Evolutionary conservation across 2,888 invertebrate genomes (phyloP).

Genomic region (Steinernema carpocapsae): DNA sequence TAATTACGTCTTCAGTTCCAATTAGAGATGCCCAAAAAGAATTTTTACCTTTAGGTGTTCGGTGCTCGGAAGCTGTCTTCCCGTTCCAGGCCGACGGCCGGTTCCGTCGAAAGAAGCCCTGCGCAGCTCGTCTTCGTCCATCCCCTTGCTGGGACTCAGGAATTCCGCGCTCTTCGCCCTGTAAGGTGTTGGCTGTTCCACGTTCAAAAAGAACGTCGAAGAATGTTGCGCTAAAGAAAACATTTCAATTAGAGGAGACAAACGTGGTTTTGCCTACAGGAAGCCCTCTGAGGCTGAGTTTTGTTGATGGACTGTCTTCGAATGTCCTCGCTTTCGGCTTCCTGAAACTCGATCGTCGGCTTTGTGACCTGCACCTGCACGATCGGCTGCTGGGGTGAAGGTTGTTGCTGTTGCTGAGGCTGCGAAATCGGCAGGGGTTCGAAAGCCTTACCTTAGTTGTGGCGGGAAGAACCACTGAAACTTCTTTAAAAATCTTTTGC

Average conservation of each 20-base stretch:
- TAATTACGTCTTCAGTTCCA: too few species aligned
- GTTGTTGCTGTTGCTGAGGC: slow-evolving; percentile 11
- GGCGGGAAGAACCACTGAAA: background rate
- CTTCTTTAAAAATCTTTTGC: background rate
- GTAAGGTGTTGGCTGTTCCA: slow-evolving; percentile 33
- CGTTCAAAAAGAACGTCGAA: slow-evolving; percentile 21
- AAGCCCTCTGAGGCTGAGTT: background rate
- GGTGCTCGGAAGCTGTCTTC: slow-evolving; percentile 41
- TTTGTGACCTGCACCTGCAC: slow-evolving; percentile 5
- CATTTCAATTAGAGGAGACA: background rate
- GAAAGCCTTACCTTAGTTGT: background rate
- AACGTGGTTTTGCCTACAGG: background rate
- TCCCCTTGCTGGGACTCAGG: slow-evolving; percentile 34
- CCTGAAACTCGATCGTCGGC: slow-evolving; percentile 2
- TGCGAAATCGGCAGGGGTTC: too few species aligned
- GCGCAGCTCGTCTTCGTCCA: slow-evolving; percentile 38
- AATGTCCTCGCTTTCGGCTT: background rate
- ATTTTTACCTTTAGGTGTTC: slow-evolving; percentile 38
- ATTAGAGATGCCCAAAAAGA: too few species aligned
- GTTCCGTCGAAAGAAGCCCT: slow-evolving; percentile 40
- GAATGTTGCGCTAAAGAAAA: background rate
- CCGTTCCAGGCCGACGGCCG: slow-evolving; percentile 41
- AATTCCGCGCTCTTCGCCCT: slow-evolving; percentile 36
- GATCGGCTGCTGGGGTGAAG: background rate
- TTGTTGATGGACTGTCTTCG: background rate